phyloP scores from a whole-genome alignment of 2,113 vertebrate genomes.

The Megaceryle maxima region DNA sequence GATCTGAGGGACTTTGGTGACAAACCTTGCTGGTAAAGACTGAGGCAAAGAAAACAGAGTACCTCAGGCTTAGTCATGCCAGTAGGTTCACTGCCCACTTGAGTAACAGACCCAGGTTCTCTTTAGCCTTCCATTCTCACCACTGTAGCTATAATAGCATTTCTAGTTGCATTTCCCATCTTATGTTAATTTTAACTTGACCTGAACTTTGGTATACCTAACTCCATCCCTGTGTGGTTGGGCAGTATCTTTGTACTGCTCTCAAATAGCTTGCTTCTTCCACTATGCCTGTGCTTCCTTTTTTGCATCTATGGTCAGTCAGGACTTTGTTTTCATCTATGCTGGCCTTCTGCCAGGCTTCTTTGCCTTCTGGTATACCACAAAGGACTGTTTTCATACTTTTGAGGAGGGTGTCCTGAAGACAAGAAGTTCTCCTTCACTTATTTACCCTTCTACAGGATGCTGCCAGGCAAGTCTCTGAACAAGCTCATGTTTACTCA shows the following conservation, averaged over 20 bases:
- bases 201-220: background rate
- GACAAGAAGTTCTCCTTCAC: background rate
- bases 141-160: background rate
- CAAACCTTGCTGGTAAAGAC: background rate
- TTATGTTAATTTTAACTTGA: background rate
- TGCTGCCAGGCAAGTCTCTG: background rate
- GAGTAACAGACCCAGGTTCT: fast-evolving
- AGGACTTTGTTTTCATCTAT: background rate
- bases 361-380: background rate
- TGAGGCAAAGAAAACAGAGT: background rate
- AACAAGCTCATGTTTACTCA: background rate
- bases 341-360: background rate
- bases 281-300: background rate
- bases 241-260: background rate
- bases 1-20: background rate
- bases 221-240: background rate
- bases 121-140: background rate
- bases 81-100: background rate
- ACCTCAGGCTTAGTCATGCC: background rate
- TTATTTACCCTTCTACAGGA: background rate
- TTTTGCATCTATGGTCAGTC: background rate
- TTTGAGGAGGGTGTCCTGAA: background rate
- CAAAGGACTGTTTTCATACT: background rate
- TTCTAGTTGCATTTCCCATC: background rate
- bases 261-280: background rate